Base-by-base conservation (phyloP, 2,888 invertebrate genomes). In the Diplazon laetatorius region DNA sequence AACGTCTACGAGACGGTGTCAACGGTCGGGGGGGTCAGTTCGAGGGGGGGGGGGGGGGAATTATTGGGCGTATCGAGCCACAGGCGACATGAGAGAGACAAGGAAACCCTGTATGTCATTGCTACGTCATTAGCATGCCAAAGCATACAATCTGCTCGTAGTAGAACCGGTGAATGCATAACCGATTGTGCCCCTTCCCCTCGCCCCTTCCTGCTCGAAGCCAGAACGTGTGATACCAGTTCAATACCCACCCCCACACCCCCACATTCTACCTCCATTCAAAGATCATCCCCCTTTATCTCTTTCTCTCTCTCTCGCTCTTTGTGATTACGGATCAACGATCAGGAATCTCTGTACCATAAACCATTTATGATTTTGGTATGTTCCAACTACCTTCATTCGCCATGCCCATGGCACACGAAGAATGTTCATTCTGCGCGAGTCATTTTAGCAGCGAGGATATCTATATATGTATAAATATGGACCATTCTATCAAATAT, bases 71-170 rank as follows among this genome's bases (percentile, higher is more conserved):
- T 44, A 37, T 60, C 37, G 44, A 60, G 30, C 46, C 37, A 46
- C 39, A n/a, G n/a, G n/a, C 66, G 48, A 25, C 42, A 14, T 12
- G 25, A 18, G 46, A 62, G 52, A 66, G 55, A 20, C n/a, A 37
- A 46, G 68, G 68, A 66, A 76, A 68, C 52, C 76, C 55, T 44
- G 62, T 76, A 77, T 73, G 77, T 80, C 71, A 81, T 77, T 80
- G 59, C 69, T 69, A 46, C 69, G 65, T 75, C 74, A 80, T 81
- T 81, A 76, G 81, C 79, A 77, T 75, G 60, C 72, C 71, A 48
- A 62, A 72, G 65, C 55, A 50, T 55, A 73, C 57, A 69, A 76
- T 76, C 70, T 65, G 50, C 48, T 14, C 12, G 69, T 39, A 39
- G 35, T 10, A 39, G 46, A 16, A 3, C 18, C 44, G 16, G 59